Evolutionary conservation across 2,797 vertebrate genomes (phyloP).

Genomic region (Alfaro cultratus): DNA sequence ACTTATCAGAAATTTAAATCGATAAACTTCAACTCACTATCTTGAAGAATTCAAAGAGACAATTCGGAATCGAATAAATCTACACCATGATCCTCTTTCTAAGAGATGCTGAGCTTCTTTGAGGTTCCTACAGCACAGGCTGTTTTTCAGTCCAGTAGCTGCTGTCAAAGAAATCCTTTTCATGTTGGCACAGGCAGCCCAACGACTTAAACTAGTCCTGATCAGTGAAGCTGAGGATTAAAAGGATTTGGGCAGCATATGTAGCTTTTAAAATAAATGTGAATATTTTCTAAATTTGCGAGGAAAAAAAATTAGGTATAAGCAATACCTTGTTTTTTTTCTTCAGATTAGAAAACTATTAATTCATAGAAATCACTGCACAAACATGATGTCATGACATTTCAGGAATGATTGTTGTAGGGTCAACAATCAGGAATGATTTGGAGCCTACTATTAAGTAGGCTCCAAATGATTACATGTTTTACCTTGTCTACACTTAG

Average conservation of each 20-base stretch:
- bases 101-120: not conserved
- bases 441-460: no score
- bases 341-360: not conserved
- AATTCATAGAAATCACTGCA: not conserved
- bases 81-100: not conserved
- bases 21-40: not conserved
- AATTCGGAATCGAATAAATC: not conserved
- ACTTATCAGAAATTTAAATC: not conserved
- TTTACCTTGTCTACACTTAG: not conserved
- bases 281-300: not conserved
- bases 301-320: not conserved
- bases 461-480: not conserved
- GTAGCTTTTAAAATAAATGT: not conserved
- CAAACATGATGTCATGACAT: not conserved
- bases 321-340: not conserved
- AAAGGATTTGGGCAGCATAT: not conserved
- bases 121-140: not conserved
- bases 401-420: not conserved
- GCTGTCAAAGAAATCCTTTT: slow-evolving; percentile 6
- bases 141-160: not conserved
- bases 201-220: not conserved
- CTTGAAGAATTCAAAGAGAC: not conserved
- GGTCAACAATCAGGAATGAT: not conserved
- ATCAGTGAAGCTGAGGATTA: not conserved
- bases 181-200: not conserved